Base-by-base conservation (phyloP, 2,797 vertebrate species). In the Myotis vivesi region DNA sequence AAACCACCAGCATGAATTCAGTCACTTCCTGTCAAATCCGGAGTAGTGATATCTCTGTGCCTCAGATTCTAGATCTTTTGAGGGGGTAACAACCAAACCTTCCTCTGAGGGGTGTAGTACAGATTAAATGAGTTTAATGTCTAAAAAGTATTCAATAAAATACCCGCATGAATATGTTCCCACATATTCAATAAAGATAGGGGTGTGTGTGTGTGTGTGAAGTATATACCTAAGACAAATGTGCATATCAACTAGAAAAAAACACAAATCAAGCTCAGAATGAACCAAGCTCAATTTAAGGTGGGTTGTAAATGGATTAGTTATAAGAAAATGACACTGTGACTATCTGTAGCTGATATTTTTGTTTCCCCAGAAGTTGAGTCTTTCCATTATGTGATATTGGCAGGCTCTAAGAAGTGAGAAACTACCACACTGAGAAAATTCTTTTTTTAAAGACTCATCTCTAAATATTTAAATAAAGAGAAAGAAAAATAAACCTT, bases 401-500 rank as follows among this genome's bases (percentile, higher is more conserved):
- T 55, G 7, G 15, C 9, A 16, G 38, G 23, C 11, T 55, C 10
- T 53, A 91, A 87, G 82, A 92, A 91, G 84, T 10, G 44, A 49
- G 77, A 72, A 81, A 62, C 19, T 53, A 6, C 8, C 69, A 30
- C 38, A 77, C 19, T 64, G 38, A 79, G 28, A 72, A 80, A 12
- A 92, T 15, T 76, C 12, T n/a, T 76, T 71, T 71, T 41, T 57
- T 44, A 79, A 95, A 93, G 25, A 55, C 8, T 51, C 55, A 87
- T 55, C 36, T 71, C 22, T 82, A 82, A 22, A 57, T 15, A 95
- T 66, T 80, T 81, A 68, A 83, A 87, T 38, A 92, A 92, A 81
- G 1, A 79, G 22, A 76, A 41, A 53, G 9, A 51, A 83, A 73
- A 1, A 44, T 36, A 92, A 81, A 68, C 13, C 49, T 62, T 77